Percentiles rank a stretch among this genome's conserved stretches.
phyloP scores from a whole-genome alignment of 2,113 vertebrate genomes.

The Chloropsis cyanopogon region DNA sequence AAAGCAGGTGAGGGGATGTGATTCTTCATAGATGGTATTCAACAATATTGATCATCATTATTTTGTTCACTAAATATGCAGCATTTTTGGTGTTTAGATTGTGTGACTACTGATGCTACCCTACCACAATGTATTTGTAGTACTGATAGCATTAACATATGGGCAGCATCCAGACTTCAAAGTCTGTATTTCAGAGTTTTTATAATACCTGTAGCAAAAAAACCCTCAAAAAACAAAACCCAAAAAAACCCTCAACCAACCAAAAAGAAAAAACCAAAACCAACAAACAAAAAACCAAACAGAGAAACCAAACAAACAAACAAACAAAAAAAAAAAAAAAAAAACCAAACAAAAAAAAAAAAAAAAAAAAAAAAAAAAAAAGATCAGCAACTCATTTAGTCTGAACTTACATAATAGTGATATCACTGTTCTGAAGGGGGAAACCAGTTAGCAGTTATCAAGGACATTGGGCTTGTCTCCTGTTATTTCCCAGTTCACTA shows the following conservation, averaged over 20 bases:
- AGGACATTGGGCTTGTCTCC: neutral
- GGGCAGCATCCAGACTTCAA: neutral
- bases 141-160: neutral
- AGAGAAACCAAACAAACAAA: too few relatives aligned
- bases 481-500: neutral
- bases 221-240: fast-evolving
- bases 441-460: neutral
- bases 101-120: neutral
- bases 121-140: neutral
- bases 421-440: neutral
- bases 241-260: neutral
- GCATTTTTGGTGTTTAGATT: neutral
- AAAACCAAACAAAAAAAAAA: neutral
- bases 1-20: neutral
- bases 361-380: neutral
- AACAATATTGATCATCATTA: neutral
- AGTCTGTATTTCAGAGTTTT: neutral
- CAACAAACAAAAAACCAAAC: neutral
- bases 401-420: neutral
- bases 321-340: neutral
- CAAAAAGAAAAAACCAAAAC: too few relatives aligned
- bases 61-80: neutral
- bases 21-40: neutral
- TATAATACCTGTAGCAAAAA: neutral
- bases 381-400: neutral